Evolutionary conservation across 1,140 invertebrate species (phyloP).

Genomic region (Thalassaphorura encarpata): DNA sequence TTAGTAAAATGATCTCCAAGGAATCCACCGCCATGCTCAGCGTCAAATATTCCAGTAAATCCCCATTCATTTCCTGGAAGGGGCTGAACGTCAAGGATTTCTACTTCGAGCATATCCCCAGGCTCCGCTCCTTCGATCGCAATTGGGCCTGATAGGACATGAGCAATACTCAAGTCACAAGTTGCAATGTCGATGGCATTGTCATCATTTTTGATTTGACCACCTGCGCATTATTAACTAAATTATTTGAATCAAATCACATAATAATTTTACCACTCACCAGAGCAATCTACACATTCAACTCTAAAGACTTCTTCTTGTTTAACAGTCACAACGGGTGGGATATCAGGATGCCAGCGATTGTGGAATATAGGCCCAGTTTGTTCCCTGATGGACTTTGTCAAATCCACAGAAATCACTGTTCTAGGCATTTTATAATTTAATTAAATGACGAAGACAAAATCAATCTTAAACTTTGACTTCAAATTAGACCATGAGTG

Average conservation of each 20-base stretch:
- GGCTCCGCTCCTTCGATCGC: conserved; percentile 20
- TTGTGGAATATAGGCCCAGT: not conserved
- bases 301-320: conserved; percentile 18
- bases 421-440: not conserved
- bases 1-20: not conserved
- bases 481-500: too few species aligned
- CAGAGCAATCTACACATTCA: conserved; percentile 23
- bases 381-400: not conserved
- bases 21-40: conserved; percentile 17
- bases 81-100: conserved; percentile 21
- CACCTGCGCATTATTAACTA: conserved; percentile 3
- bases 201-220: conserved; percentile 23
- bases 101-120: conserved; percentile 25
- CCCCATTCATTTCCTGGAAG: conserved; percentile 19
- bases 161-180: not conserved
- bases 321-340: conserved; percentile 13
- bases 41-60: conserved; percentile 18
- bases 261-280: conserved; percentile 8
- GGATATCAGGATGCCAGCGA: conserved; percentile 23
- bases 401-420: not conserved
- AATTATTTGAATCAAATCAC: not conserved
- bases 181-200: conserved; percentile 10
- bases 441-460: too few species aligned
- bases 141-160: conserved; percentile 22
- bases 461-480: too few species aligned